A percentile compares a stretch with the other conserved stretches of the same genome.
Evolutionary conservation across 2,113 vertebrate species (phyloP).

Genomic region (Cyprinodon tularosa): DNA sequence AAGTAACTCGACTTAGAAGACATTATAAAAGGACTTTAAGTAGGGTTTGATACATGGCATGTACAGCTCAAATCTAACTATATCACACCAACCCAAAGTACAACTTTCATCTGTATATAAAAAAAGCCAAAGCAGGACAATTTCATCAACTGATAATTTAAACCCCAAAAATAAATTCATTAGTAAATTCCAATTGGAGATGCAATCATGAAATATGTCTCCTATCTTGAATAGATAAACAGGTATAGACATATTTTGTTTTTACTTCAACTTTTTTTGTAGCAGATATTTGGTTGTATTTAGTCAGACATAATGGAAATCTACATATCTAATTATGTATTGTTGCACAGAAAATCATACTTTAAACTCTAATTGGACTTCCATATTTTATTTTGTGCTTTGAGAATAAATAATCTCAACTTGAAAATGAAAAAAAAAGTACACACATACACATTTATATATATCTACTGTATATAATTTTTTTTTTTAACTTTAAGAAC

Average conservation of each 20-base stretch:
- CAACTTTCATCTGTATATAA: not conserved
- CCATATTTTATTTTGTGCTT: not conserved
- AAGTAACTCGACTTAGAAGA: too few species aligned
- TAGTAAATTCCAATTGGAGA: not conserved
- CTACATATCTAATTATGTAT: too few species aligned
- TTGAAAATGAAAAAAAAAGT: not conserved
- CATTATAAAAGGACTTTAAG: not conserved
- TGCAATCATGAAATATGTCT: not conserved
- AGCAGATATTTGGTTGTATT: too few species aligned
- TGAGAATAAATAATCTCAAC: not conserved
- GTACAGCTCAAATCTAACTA: not conserved
- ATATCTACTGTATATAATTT: too few species aligned
- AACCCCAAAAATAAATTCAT: not conserved
- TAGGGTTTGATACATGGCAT: not conserved
- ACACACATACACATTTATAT: too few species aligned
- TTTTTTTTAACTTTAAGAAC: too few species aligned
- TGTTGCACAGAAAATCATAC: too few species aligned
- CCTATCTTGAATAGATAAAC: too few species aligned
- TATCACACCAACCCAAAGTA: not conserved
- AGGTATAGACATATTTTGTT: too few species aligned
- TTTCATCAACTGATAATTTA: not conserved
- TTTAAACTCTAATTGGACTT: not conserved
- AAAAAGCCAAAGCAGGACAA: not conserved
- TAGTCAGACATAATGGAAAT: too few species aligned
- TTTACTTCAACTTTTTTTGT: too few species aligned